These are phyloP conservation scores for Ormyrus rosae DNA, from an alignment of 2,888 invertebrate genomes.

Conservation along the genomic window DNA sequence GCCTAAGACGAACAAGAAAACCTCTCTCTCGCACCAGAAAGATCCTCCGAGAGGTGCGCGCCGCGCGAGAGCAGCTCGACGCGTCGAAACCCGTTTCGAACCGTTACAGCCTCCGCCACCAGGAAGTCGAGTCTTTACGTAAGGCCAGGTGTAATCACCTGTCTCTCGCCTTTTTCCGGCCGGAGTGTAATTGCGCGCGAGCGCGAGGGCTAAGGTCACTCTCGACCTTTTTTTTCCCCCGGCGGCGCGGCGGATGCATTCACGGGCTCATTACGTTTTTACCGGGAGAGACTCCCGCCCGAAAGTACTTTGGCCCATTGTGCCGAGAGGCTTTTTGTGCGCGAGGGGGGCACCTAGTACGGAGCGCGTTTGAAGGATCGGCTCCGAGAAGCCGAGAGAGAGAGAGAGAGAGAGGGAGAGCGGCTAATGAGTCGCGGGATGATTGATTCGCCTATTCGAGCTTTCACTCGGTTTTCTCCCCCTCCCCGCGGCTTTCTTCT, in stretches of 20 bases:
- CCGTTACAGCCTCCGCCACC: conserved; percentile 17
- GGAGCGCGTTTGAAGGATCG: conserved; percentile 44
- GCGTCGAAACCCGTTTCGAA: not conserved
- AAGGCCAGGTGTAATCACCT: conserved; percentile 65
- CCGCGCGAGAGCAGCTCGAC: too few species aligned
- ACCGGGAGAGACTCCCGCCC: not conserved
- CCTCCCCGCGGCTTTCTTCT: conserved; percentile 16
- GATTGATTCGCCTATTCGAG: conserved; percentile 72
- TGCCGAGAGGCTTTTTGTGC: conserved; percentile 6
- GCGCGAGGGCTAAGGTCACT: not conserved
- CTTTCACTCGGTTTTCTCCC: conserved; percentile 65
- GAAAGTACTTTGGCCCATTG: conserved; percentile 37
- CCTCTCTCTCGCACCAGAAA: not conserved
- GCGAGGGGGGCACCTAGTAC: not conserved
- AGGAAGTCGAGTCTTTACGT: conserved; percentile 28
- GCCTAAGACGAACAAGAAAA: not conserved
- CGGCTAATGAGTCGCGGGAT: conserved; percentile 75
- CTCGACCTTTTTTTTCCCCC: conserved; percentile 4
- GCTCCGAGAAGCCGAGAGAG: conserved; percentile 46
- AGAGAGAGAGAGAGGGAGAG: conserved; percentile 53
- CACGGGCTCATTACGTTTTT: conserved; percentile 46
- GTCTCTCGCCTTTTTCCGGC: conserved; percentile 41
- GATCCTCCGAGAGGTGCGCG: too few species aligned
- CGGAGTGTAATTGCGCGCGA: too few species aligned
- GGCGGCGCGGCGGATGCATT: not conserved